Conservation (phyloP, 1,140 invertebrate species). For the Probaryconus sp. region DNA sequence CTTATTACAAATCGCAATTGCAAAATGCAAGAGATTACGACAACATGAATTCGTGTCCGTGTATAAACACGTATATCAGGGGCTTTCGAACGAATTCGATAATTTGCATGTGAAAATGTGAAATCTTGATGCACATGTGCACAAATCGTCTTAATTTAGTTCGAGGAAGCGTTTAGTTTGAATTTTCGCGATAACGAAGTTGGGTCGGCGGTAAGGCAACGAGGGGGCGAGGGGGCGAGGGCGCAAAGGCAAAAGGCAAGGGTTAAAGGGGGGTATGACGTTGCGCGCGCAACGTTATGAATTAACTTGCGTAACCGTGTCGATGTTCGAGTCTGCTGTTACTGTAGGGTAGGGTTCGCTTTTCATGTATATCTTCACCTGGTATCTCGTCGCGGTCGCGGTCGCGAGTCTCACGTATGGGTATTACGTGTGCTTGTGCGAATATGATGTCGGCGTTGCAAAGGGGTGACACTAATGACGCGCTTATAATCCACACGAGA, state of each 20-base stretch:
- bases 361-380: slow-evolving; percentile 41
- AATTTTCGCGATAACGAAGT: slow-evolving; percentile 46
- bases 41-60: no score
- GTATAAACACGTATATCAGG: slow-evolving; percentile 7
- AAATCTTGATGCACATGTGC: slow-evolving; percentile 39
- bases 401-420: slow-evolving; percentile 12
- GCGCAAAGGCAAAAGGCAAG: no score
- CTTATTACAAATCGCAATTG: slow-evolving; percentile 13
- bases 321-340: slow-evolving; percentile 12
- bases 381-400: slow-evolving; percentile 31
- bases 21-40: slow-evolving; percentile 18
- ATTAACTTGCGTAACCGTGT: slow-evolving; percentile 23
- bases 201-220: no score
- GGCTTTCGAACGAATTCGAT: slow-evolving; percentile 16
- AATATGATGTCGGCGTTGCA: slow-evolving; percentile 19
- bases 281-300: slow-evolving; percentile 14
- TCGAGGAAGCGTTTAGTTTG: slow-evolving; percentile 43
- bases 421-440: slow-evolving; percentile 11
- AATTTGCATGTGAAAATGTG: slow-evolving; percentile 26
- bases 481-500: slow-evolving; percentile 22
- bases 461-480: slow-evolving; percentile 31
- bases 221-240: no score
- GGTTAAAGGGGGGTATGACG: no score
- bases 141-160: slow-evolving; percentile 55
- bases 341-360: slow-evolving; percentile 2